These are phyloP conservation scores for Amphipyra tragopoginis DNA, from an alignment of 2,888 invertebrate genomes.

Conservation along the genomic window DNA sequence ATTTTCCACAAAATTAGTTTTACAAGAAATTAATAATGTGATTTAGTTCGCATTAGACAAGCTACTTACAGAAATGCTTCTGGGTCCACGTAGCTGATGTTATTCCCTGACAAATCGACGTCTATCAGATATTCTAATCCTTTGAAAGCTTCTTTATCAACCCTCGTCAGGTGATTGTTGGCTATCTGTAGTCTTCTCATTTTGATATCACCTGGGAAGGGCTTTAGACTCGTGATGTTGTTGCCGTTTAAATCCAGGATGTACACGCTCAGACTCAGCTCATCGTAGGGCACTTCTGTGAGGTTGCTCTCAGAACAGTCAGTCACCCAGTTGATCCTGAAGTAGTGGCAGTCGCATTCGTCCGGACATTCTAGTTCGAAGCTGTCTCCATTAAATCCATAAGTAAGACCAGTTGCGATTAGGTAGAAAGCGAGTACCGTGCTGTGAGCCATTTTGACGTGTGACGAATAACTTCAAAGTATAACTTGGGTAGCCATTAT, in stretches of 20 bases:
- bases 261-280: constrained; percentile 92
- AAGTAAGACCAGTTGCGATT: constrained; percentile 67
- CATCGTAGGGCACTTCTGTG: constrained; percentile 92
- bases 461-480: constrained; percentile 43
- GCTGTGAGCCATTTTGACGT: constrained; percentile 71
- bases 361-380: constrained; percentile 93
- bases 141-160: constrained; percentile 91
- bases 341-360: constrained; percentile 94
- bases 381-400: constrained; percentile 90
- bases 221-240: constrained; percentile 89
- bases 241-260: constrained; percentile 93
- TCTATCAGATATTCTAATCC: constrained; percentile 92
- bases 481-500: constrained; percentile 58
- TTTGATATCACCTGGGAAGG: constrained; percentile 92
- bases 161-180: constrained; percentile 90
- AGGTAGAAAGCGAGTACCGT: constrained; percentile 72
- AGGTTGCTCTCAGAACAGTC: constrained; percentile 94
- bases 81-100: constrained; percentile 91
- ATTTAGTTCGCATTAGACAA: constrained; percentile 14
- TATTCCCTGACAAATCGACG: constrained; percentile 92
- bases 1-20: constrained; percentile 11
- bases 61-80: constrained; percentile 91
- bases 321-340: constrained; percentile 94
- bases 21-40: constrained; percentile 4
- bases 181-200: constrained; percentile 92